Base-by-base conservation (phyloP, 2,113 vertebrate species). In the Scopus umbretta region DNA sequence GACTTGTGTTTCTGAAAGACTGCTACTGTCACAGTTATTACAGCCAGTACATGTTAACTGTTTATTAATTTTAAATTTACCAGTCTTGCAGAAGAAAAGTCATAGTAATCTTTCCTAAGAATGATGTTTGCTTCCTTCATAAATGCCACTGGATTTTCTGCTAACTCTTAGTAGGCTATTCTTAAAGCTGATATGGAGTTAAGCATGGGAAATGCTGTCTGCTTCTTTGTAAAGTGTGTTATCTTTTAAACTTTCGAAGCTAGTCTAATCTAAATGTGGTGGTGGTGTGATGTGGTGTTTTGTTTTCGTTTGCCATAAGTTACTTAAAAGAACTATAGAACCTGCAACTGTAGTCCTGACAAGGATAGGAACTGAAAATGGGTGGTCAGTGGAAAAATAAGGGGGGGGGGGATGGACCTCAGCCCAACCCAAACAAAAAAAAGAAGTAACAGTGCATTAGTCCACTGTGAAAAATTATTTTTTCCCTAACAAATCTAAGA, bases 351-450 rank as follows among this genome's bases (percentile, higher is more conserved):
- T 36, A 47, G 32, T 52, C 16, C 30, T 79, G 67, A 18, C 29
- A 72, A 79, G 17, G n/a, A n/a, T 7, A 71, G 25, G 17, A 68
- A 43, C n/a, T 38, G 25, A 47, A 83, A 91, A 26, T 34, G 9
- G 3, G 3, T 71, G 17, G 4, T 61, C 34, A 25, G 4, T 30
- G 11, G 38, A 76, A 89, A 92, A 80, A 30, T 18, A 62, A 56
- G 14, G 26, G 1, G 1, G 16, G 7, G 42, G 16, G 47, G 45
- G 45, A 73, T n/a, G n/a, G n/a, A 26, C 18, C 18, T 17, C 32
- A 29, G 6, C 4, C 10, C n/a, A 55, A 30, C 5, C 4, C 25
- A n/a, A 72, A 2, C 3, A 3, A n/a, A 18, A 22, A 11, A 9
- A 34, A 43, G 42, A 78, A 9, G 12, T 38, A 79, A 49, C 68